Evolutionary conservation across 2,888 invertebrate genomes (phyloP).

Genomic region (Caenorhabditis virilis): DNA sequence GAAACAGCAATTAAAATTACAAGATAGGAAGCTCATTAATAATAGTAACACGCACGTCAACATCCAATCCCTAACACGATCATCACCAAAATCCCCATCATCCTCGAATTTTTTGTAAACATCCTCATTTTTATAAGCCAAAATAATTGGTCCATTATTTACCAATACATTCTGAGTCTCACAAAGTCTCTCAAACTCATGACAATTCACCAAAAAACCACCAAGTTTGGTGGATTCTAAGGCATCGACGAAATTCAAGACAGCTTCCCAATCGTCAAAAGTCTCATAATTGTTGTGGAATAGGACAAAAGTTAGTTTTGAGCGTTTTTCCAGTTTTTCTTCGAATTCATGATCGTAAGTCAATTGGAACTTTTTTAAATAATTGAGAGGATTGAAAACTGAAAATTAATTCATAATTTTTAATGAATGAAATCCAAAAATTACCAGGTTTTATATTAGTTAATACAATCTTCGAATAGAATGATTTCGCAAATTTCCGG

Average conservation of each 20-base stretch:
- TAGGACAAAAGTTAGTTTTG: not conserved
- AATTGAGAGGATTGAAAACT: not conserved
- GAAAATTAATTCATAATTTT: not conserved
- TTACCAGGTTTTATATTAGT: no score
- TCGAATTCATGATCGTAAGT: not conserved
- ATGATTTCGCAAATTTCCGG: no score
- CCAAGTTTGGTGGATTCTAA: slow-evolving; percentile 2
- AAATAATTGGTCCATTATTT: slow-evolving; percentile 4
- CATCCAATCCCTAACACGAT: slow-evolving; percentile 25
- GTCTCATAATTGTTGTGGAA: slow-evolving; percentile 6
- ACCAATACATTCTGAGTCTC: not conserved
- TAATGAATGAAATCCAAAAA: not conserved
- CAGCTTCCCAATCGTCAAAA: slow-evolving; percentile 22
- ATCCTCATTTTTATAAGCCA: slow-evolving; percentile 7
- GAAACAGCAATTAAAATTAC: not conserved
- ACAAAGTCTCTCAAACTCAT: not conserved
- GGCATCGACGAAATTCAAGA: slow-evolving; percentile 11
- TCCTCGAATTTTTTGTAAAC: slow-evolving; percentile 1
- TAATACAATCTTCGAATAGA: no score
- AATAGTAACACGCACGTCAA: slow-evolving; percentile 15
- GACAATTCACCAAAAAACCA: slow-evolving; percentile 22
- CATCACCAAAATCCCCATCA: slow-evolving; percentile 5
- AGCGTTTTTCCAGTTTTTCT: not conserved
- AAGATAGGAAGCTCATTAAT: not conserved
- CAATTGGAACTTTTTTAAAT: slow-evolving; percentile 1